phyloP scores from a whole-genome alignment of 2,888 invertebrate species.

The Aphodius sticticus region DNA sequence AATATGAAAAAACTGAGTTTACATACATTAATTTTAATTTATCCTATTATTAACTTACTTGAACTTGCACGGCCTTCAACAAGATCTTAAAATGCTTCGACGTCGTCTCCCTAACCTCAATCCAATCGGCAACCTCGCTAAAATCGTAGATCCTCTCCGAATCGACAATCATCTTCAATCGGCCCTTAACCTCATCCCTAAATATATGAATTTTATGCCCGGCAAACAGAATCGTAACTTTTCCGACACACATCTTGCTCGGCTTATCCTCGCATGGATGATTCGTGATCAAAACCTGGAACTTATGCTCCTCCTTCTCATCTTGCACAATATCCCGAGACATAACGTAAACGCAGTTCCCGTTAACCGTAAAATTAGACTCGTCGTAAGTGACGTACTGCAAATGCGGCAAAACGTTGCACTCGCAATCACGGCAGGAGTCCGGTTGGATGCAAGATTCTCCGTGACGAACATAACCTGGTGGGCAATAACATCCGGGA shows the following conservation, averaged over 20 bases:
- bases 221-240: slow-evolving; percentile 72
- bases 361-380: slow-evolving; percentile 79
- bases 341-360: slow-evolving; percentile 86
- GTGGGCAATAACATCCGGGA: slow-evolving; percentile 87
- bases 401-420: slow-evolving; percentile 77
- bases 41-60: slow-evolving; percentile 60
- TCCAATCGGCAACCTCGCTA: slow-evolving; percentile 67
- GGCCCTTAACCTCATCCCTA: slow-evolving; percentile 45
- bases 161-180: slow-evolving; percentile 62
- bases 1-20: too few relatives aligned
- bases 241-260: slow-evolving; percentile 71
- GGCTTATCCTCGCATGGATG: slow-evolving; percentile 69
- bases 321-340: slow-evolving; percentile 68
- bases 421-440: slow-evolving; percentile 80
- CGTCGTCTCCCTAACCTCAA: slow-evolving; percentile 65
- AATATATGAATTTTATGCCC: slow-evolving; percentile 64
- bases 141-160: slow-evolving; percentile 52
- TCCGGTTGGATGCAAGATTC: slow-evolving; percentile 74
- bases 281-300: slow-evolving; percentile 73
- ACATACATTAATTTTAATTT: slow-evolving; percentile 46
- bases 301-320: slow-evolving; percentile 62
- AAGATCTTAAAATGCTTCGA: slow-evolving; percentile 70
- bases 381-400: slow-evolving; percentile 87
- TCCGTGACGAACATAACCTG: slow-evolving; percentile 73
- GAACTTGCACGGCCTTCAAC: slow-evolving; percentile 75